Percentiles rank a stretch among this genome's conserved stretches.
Evolutionary conservation across 2,113 vertebrate genomes (phyloP).

Genomic region (Thryonomys swinderianus): DNA sequence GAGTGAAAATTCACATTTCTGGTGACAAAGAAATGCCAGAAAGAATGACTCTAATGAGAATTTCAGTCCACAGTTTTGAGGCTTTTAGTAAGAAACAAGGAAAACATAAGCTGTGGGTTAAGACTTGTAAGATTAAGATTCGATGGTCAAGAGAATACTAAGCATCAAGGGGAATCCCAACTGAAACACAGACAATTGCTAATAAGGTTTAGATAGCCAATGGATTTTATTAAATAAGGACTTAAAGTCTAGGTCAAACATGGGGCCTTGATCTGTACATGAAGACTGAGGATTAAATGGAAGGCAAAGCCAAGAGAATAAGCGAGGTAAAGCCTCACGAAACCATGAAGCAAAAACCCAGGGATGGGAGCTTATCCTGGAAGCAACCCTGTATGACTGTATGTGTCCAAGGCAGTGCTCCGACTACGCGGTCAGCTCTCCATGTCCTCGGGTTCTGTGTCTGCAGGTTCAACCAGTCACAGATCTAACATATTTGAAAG

Average conservation of each 20-base stretch:
- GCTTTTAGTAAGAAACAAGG: not conserved
- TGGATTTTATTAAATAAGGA: not conserved
- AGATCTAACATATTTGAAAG: not conserved
- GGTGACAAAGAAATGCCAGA: not conserved
- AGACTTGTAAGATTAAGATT: not conserved
- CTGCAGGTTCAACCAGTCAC: not conserved
- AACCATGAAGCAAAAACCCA: not conserved
- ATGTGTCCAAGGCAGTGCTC: not conserved
- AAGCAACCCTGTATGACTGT: not conserved
- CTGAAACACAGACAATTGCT: not conserved
- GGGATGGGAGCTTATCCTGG: not conserved
- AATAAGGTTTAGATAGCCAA: not conserved
- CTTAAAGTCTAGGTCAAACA: not conserved
- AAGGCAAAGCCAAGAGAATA: not conserved
- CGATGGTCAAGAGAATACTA: not conserved
- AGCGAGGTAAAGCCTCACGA: not conserved
- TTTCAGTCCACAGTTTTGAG: not conserved
- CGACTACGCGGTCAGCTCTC: not conserved
- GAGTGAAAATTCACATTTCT: constrained; percentile 3
- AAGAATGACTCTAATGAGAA: not conserved
- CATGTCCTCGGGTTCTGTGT: not conserved
- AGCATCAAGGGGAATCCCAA: constrained; percentile 18
- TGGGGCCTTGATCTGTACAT: constrained; percentile 7
- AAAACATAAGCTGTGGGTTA: not conserved
- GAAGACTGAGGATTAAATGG: constrained; percentile 9